Conservation (phyloP, 2,888 invertebrate species). For the Lepidochrysops patricia region DNA sequence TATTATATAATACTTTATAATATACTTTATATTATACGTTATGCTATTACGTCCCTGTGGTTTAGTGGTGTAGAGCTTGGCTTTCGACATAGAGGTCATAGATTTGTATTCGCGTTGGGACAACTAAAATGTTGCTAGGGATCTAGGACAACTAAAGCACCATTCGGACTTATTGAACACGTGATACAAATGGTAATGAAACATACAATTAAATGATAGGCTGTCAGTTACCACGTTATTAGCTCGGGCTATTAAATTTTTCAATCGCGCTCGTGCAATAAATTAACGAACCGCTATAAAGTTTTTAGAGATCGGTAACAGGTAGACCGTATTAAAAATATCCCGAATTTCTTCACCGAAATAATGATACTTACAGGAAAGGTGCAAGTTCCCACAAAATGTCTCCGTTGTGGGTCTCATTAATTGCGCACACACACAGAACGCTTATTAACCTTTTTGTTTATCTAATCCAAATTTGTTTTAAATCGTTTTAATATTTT, state of each 20-base stretch:
- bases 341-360: conserved; percentile 44
- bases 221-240: neutral
- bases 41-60: too few relatives aligned
- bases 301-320: conserved; percentile 57
- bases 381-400: conserved; percentile 14
- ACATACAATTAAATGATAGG: too few relatives aligned
- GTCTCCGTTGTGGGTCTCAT: conserved; percentile 14
- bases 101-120: too few relatives aligned
- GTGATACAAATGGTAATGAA: too few relatives aligned
- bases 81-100: too few relatives aligned
- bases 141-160: too few relatives aligned
- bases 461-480: conserved; percentile 8
- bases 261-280: conserved; percentile 47
- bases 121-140: too few relatives aligned
- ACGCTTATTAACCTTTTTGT: conserved; percentile 3
- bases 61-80: too few relatives aligned
- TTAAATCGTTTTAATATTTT: conserved; percentile 14
- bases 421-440: conserved; percentile 2
- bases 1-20: too few relatives aligned
- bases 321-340: conserved; percentile 46
- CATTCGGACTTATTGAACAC: neutral
- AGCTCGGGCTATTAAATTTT: conserved; percentile 46
- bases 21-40: too few relatives aligned
- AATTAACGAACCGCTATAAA: conserved; percentile 55
- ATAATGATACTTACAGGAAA: conserved; percentile 40